These are phyloP conservation scores for Egretta garzetta DNA, from an alignment of 2,113 vertebrate species.

Conservation along the genomic window DNA sequence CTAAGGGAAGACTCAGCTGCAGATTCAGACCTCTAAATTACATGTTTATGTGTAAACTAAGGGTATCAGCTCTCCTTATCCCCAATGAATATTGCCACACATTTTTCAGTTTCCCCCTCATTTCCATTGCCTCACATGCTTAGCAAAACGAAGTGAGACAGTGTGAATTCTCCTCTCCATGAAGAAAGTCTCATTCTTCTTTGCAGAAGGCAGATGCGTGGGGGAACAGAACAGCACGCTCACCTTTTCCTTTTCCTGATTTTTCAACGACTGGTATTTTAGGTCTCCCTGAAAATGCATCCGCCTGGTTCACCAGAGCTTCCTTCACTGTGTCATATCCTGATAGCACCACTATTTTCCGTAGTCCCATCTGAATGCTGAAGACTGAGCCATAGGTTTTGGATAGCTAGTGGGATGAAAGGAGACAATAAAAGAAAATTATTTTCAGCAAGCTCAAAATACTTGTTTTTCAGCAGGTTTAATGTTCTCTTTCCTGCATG, in stretches of 20 bases:
- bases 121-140: not conserved
- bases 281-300: conserved; percentile 56
- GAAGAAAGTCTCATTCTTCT: not conserved
- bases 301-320: conserved; percentile 49
- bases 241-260: conserved; percentile 2
- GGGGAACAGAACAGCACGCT: not conserved
- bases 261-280: conserved; percentile 8
- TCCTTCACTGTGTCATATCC: conserved; percentile 70
- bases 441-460: not conserved
- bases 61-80: not conserved
- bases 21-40: not conserved
- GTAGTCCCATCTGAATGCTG: not conserved
- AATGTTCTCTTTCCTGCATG: not conserved
- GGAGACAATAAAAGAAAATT: not conserved
- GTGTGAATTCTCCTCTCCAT: not conserved
- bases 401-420: not conserved
- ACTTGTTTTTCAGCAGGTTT: not conserved
- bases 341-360: conserved; percentile 50
- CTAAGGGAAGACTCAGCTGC: not conserved
- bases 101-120: not conserved
- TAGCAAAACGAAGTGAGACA: not conserved
- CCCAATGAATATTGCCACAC: not conserved
- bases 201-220: not conserved
- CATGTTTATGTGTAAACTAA: not conserved
- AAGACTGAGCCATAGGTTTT: not conserved